Evolutionary conservation across 2,888 invertebrate genomes (phyloP).

Genomic region (Embidobia sp.): DNA sequence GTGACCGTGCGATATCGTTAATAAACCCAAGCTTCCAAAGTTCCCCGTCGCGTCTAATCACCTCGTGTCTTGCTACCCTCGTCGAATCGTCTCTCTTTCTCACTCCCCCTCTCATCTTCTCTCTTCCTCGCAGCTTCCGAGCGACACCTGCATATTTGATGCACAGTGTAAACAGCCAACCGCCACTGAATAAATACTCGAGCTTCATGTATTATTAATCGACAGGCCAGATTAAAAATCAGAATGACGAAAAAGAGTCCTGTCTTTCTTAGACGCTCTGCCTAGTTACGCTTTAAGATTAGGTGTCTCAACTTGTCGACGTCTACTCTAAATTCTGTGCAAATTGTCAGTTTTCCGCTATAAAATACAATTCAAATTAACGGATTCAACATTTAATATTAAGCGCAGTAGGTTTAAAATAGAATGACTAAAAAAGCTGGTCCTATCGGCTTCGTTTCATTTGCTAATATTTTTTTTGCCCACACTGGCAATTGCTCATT

Average conservation of each 20-base stretch:
- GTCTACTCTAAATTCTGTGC: no score
- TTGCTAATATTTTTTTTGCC: no score
- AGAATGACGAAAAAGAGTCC: conserved; percentile 51
- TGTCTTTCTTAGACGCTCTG: neutral
- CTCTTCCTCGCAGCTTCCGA: conserved; percentile 62
- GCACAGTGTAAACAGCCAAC: conserved; percentile 76
- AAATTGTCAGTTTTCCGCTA: no score
- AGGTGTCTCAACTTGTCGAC: no score
- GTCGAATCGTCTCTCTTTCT: conserved; percentile 60
- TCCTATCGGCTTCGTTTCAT: no score
- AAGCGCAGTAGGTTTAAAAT: no score
- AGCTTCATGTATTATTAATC: conserved; percentile 77
- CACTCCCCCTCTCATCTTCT: conserved; percentile 8
- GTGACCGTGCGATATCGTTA: conserved; percentile 76
- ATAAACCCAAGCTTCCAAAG: conserved; percentile 77
- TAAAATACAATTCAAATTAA: no score
- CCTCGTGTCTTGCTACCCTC: conserved; percentile 70
- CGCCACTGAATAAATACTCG: conserved; percentile 76
- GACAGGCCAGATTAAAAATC: conserved; percentile 74
- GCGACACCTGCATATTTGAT: conserved; percentile 81
- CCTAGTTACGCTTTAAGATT: no score
- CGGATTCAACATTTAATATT: no score
- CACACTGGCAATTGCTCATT: no score
- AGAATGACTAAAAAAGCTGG: no score
- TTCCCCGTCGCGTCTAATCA: conserved; percentile 79